These are phyloP conservation scores for Thryonomys swinderianus DNA, from an alignment of 2,113 vertebrate genomes.

Conservation along the genomic window DNA sequence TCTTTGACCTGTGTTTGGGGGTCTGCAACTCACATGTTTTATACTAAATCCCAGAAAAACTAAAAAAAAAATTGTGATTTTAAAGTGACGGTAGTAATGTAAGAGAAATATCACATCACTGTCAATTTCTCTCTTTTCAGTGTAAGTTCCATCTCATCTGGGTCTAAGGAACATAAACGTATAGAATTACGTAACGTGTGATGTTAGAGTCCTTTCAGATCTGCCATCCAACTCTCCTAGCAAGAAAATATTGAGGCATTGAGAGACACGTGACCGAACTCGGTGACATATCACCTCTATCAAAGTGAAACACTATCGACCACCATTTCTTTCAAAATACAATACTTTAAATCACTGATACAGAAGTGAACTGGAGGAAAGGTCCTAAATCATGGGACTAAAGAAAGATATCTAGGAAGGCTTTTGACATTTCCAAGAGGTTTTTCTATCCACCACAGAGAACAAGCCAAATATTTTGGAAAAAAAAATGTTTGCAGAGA, in stretches of 20 bases:
- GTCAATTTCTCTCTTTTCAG: not conserved
- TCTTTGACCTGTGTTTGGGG: not conserved
- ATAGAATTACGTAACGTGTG: not conserved
- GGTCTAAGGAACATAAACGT: not conserved
- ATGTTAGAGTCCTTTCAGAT: not conserved
- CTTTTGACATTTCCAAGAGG: not conserved
- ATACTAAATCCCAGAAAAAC: not conserved
- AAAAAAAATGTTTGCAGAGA: too few relatives aligned
- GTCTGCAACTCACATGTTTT: not conserved
- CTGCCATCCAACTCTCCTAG: not conserved
- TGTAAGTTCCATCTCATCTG: not conserved
- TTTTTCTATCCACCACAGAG: not conserved
- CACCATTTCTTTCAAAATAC: not conserved
- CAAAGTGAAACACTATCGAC: not conserved
- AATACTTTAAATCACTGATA: not conserved
- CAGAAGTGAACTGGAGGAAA: not conserved
- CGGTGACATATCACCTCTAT: not conserved
- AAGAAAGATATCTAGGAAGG: fast-evolving
- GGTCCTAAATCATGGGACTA: not conserved
- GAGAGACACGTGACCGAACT: not conserved
- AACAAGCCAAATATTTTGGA: not conserved
- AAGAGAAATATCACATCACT: not conserved
- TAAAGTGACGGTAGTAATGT: not conserved
- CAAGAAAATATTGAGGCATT: not conserved
- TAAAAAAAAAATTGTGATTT: not conserved